Conservation (phyloP, 2,797 vertebrate species). For the Adrianichthys oophorus region DNA sequence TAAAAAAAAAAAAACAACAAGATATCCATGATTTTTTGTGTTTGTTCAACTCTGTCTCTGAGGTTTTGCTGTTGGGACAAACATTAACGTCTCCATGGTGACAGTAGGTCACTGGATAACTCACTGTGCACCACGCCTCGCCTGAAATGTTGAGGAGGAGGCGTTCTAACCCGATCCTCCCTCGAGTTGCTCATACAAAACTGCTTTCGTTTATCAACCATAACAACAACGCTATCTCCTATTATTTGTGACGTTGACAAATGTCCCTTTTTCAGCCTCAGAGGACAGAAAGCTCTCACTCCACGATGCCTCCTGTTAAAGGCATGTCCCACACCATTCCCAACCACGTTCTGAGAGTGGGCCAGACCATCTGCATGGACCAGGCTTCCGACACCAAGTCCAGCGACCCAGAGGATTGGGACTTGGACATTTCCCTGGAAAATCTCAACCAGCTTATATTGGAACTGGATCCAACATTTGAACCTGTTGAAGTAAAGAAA, state of each 20-base stretch:
- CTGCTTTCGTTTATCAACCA: no score
- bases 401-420: conserved; percentile 47
- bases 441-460: conserved; percentile 88
- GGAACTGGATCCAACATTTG: conserved; percentile 89
- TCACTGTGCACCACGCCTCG: conserved; percentile 61
- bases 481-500: conserved; percentile 65
- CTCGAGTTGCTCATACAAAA: conserved; percentile 9
- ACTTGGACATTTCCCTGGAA: conserved; percentile 84
- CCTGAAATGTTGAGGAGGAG: conserved; percentile 11
- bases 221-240: no score
- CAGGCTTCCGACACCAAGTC: conserved; percentile 28
- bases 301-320: conserved; percentile 60
- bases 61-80: conserved; percentile 39
- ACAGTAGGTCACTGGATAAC: conserved; percentile 45
- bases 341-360: conserved; percentile 80
- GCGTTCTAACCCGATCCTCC: conserved; percentile 12
- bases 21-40: background rate
- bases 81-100: conserved; percentile 46
- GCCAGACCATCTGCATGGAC: conserved; percentile 77
- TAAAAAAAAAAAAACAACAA: background rate
- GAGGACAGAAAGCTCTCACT: conserved; percentile 34
- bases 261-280: conserved; percentile 11
- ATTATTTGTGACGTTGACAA: no score
- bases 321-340: conserved; percentile 83
- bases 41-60: background rate